Evolutionary conservation across 1,140 invertebrate genomes (phyloP), one percentile per base, ranked within the genome.

Genomic region (Bombus balteatus): DNA sequence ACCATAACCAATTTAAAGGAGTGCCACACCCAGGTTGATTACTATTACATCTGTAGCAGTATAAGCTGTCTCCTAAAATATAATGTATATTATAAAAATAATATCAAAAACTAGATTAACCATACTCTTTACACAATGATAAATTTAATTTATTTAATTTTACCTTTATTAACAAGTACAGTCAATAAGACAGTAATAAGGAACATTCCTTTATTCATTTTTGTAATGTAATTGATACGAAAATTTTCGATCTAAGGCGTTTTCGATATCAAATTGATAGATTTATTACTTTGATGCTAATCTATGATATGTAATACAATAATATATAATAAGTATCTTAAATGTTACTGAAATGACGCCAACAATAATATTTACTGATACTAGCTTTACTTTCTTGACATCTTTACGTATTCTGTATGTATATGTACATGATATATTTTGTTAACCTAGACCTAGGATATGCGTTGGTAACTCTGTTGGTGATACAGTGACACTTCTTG

Each of bases 21-120:
- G 97, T 96, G 28, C 96, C 97, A 95, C 98, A 99, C 10, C 98
- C 98, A 32, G 98, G 98, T 81, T 98, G 97, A 34, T 98, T 98
- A 57, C 98, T 97, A 32, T 98, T 97, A 94, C 98, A 99, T 93
- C 97, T 96, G 92, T 99, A 99, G 93, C 98, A 99, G 96, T 97
- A 98, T 88, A 98, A 94, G 4, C 86, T 83, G 1, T 90, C 41
- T 3, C 89, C 89, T 90, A 13, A 88, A 91, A 72, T 34, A 70
- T 1, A 75, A 70, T 25, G 65, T 39, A 66, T 39, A 65, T 80
- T 68, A 71, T 74, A 65, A 53, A 57, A 13, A 2, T 37, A 59
- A 81, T 32, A 39, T 39, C 1, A 34, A 10, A 68, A 57, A 15
- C 39, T 18, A 15, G 13, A 65, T 76, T 39, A 88, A 72, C 72